Conservation (phyloP, 2,113 vertebrate genomes). For the Zingel zingel region DNA sequence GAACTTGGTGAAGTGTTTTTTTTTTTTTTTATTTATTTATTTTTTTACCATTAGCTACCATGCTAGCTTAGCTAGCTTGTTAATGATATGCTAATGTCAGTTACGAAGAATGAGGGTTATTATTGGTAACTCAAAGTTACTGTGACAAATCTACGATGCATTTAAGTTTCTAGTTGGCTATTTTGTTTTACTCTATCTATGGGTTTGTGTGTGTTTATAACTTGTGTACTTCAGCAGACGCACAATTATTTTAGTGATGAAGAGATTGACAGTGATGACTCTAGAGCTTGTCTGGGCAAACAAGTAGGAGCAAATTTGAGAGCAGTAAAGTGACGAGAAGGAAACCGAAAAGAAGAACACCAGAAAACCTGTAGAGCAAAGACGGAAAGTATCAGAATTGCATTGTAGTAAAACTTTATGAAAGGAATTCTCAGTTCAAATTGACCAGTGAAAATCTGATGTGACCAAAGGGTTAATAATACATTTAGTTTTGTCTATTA, state of each 20-base stretch:
- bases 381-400: neutral
- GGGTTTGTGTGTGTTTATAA: neutral
- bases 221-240: neutral
- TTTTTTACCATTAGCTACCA: too few relatives aligned
- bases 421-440: neutral
- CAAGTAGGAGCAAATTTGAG: neutral
- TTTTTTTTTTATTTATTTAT: too few relatives aligned
- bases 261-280: neutral
- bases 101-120: too few relatives aligned
- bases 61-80: too few relatives aligned
- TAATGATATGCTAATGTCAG: too few relatives aligned
- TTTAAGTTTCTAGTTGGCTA: too few relatives aligned
- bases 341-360: neutral
- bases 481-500: neutral
- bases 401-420: neutral
- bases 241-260: neutral
- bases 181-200: too few relatives aligned
- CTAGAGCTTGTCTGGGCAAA: neutral
- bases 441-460: neutral
- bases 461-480: neutral
- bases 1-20: too few relatives aligned
- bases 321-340: too few relatives aligned
- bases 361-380: neutral
- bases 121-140: too few relatives aligned
- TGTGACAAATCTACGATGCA: too few relatives aligned